Evolutionary conservation across 2,113 vertebrate genomes (phyloP).

Genomic region (Empidonax traillii): DNA sequence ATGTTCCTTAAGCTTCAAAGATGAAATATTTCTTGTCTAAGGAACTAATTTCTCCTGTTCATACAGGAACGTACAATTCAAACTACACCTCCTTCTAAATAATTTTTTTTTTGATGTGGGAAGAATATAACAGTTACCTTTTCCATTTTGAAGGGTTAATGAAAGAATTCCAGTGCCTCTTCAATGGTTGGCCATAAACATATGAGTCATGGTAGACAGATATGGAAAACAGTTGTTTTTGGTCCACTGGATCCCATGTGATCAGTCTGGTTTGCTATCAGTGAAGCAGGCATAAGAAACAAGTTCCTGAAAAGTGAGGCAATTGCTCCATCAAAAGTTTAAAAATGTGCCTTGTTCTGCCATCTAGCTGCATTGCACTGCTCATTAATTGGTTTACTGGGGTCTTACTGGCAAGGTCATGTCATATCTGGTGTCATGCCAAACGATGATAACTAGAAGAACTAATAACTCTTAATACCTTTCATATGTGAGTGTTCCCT

Average conservation of each 20-base stretch:
- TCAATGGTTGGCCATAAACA: neutral
- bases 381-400: neutral
- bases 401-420: neutral
- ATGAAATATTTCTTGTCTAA: neutral
- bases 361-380: neutral
- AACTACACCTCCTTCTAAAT: neutral
- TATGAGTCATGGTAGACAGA: neutral
- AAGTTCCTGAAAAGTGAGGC: neutral
- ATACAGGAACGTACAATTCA: neutral
- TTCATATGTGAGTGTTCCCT: neutral
- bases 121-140: neutral
- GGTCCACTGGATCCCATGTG: neutral
- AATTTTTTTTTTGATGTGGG: neutral
- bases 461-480: neutral
- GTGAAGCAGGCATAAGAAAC: neutral
- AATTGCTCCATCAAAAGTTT: neutral
- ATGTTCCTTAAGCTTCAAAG: neutral
- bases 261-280: neutral
- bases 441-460: neutral
- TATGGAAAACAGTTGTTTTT: neutral
- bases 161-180: neutral
- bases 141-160: neutral
- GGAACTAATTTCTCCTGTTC: neutral
- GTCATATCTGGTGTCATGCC: neutral
- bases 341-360: neutral